phyloP scores from a whole-genome alignment of 2,113 vertebrate genomes.

The Chionomys nivalis region DNA sequence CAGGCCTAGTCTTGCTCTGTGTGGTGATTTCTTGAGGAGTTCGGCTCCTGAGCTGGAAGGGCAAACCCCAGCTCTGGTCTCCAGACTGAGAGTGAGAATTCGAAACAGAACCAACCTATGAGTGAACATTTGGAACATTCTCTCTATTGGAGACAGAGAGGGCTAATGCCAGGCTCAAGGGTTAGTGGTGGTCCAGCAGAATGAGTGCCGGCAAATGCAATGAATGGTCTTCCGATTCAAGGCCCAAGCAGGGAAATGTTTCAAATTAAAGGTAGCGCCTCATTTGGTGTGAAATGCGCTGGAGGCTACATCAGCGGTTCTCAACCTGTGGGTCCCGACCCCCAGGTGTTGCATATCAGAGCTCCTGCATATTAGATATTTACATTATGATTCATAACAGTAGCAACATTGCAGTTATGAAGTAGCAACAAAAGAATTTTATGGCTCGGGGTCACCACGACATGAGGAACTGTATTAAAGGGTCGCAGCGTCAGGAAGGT shows the following conservation, averaged over 20 bases:
- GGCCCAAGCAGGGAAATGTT: not conserved
- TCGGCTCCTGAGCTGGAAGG: not conserved
- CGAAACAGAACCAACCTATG: not conserved
- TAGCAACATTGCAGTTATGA: not conserved
- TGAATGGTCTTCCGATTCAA: not conserved
- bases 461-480: not conserved
- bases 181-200: not conserved
- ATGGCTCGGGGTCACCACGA: not conserved
- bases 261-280: not conserved
- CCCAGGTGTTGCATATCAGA: not conserved
- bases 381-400: not conserved
- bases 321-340: not conserved
- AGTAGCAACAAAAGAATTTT: not conserved
- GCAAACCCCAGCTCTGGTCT: not conserved
- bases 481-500: not conserved
- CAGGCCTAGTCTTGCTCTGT: not conserved
- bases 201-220: not conserved
- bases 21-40: not conserved
- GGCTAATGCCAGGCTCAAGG: not conserved
- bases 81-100: not conserved
- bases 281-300: not conserved
- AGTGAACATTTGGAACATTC: conserved; percentile 5
- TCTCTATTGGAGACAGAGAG: conserved; percentile 12
- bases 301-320: not conserved
- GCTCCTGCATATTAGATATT: not conserved